Conservation (phyloP, 2,888 invertebrate species). For the Hirtodrosophila alboralis region DNA sequence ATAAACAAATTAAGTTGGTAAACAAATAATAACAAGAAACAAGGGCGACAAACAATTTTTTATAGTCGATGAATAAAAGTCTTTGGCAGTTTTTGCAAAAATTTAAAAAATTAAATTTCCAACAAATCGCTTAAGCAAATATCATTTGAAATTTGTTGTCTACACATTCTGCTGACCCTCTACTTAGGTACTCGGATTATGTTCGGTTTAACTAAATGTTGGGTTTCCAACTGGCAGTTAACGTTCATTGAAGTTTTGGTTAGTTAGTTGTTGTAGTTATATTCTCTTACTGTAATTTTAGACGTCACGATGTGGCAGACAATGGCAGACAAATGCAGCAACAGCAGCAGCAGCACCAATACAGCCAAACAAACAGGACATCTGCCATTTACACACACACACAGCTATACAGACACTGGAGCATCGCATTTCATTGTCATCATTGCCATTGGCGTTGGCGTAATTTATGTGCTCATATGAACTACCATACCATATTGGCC, state of each 20-base stretch:
- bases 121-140: too few relatives aligned
- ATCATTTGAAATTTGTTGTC: too few relatives aligned
- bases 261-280: conserved; percentile 12
- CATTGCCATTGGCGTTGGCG: conserved; percentile 53
- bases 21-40: conserved; percentile 3
- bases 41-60: too few relatives aligned
- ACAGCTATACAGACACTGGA: conserved; percentile 3
- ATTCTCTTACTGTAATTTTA: conserved; percentile 34
- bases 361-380: conserved; percentile 24
- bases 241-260: conserved; percentile 24
- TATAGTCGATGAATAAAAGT: too few relatives aligned
- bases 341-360: too few relatives aligned
- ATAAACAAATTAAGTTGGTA: conserved; percentile 23
- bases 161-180: too few relatives aligned
- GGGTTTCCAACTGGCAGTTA: conserved; percentile 4
- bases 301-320: conserved; percentile 27
- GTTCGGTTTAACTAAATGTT: conserved; percentile 23
- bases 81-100: too few relatives aligned
- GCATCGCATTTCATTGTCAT: conserved; percentile 61
- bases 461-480: conserved; percentile 49
- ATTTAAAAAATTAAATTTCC: too few relatives aligned
- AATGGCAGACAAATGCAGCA: conserved; percentile 37
- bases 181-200: conserved; percentile 24
- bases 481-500: conserved; percentile 43
- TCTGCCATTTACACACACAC: conserved; percentile 35